phyloP scores from a whole-genome alignment of 2,113 vertebrate genomes.

The Phaethornis superciliosus region DNA sequence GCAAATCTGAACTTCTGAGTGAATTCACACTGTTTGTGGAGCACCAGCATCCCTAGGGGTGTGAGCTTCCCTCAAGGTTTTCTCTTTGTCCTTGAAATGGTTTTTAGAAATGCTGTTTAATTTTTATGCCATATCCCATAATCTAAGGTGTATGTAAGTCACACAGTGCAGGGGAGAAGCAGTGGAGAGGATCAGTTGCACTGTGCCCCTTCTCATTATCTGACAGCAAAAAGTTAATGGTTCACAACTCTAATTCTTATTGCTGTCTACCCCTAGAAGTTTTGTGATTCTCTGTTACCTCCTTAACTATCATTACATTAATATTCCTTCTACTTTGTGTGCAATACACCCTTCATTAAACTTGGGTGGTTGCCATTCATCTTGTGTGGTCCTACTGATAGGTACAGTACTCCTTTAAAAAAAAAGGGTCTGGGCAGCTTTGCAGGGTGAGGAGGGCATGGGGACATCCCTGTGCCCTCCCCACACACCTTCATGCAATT shows the following conservation, averaged over 20 bases:
- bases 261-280: neutral
- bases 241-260: slow-evolving; percentile 2
- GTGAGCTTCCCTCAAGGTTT: neutral
- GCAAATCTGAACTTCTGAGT: neutral
- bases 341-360: neutral
- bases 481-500: neutral
- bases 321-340: neutral
- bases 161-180: neutral
- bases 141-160: neutral
- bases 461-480: neutral
- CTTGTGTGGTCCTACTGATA: neutral
- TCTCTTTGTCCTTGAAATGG: neutral
- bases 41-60: neutral
- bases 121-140: neutral
- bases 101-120: neutral
- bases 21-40: neutral
- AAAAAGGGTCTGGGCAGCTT: neutral
- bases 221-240: neutral
- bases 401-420: fast-evolving
- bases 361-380: neutral
- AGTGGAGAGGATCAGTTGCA: neutral
- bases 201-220: neutral
- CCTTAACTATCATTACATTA: neutral
- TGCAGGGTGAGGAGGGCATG: neutral
- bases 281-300: slow-evolving; percentile 14